These are phyloP conservation scores for Caranx ignobilis DNA, from an alignment of 2,113 vertebrate genomes.

Conservation along the genomic window DNA sequence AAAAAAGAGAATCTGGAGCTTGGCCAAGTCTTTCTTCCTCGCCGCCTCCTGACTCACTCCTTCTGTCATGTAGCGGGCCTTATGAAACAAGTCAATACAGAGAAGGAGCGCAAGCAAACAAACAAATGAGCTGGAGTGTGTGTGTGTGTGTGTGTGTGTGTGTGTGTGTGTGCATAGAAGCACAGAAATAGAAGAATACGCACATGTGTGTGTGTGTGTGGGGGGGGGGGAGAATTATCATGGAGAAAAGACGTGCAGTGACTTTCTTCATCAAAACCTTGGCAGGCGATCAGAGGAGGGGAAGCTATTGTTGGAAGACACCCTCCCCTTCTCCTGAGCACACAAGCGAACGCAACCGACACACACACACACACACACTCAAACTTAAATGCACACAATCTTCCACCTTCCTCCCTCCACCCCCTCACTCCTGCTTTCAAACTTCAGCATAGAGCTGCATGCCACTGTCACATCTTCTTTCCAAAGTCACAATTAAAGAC, in stretches of 20 bases:
- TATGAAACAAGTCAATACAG: conserved; percentile 84
- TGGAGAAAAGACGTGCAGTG: conserved; percentile 74
- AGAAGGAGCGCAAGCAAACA: conserved; percentile 69
- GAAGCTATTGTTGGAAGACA: conserved; percentile 81
- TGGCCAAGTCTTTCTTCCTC: conserved; percentile 83
- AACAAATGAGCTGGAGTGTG: conserved; percentile 64
- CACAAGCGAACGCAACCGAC: conserved; percentile 56
- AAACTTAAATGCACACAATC: conserved; percentile 41
- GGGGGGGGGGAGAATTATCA: conserved; percentile 75
- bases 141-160: conserved; percentile 20
- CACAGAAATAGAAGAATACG: conserved; percentile 69
- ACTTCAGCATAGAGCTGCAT: conserved; percentile 64
- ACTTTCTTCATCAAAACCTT: conserved; percentile 86
- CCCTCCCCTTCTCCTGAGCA: conserved; percentile 66
- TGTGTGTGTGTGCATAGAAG: conserved; percentile 33
- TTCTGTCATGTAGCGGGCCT: conserved; percentile 80
- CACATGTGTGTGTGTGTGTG: conserved; percentile 31
- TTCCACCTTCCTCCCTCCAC: conserved; percentile 49
- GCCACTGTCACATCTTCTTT: conserved; percentile 76
- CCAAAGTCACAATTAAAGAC: conserved; percentile 82
- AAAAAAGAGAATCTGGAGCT: conserved; percentile 76
- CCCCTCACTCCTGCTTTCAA: conserved; percentile 60
- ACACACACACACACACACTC: conserved; percentile 36
- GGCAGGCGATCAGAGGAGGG: conserved; percentile 82
- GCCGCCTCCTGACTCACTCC: conserved; percentile 73